Conservation (phyloP, 1,140 invertebrate species). For the Panagrolaimus sp. region DNA sequence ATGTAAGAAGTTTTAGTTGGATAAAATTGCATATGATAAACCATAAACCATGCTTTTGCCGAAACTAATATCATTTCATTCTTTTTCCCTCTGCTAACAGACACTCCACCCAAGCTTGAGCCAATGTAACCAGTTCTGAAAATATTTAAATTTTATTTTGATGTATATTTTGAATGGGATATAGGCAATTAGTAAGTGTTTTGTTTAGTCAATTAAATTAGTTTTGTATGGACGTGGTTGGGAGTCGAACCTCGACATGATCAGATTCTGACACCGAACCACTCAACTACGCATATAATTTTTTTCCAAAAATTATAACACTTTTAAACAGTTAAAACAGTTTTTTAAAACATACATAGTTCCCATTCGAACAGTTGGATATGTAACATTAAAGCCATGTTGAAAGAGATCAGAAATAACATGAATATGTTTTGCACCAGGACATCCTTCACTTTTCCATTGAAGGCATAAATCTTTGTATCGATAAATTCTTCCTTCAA, state of each 20-base stretch:
- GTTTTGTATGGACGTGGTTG: no score
- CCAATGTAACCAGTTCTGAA: conserved; percentile 54
- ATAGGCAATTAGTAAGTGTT: no score
- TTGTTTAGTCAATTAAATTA: no score
- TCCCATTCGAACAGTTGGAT: conserved; percentile 52
- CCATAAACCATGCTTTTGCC: conserved; percentile 57
- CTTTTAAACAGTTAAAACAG: neutral
- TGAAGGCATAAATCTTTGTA: conserved; percentile 53
- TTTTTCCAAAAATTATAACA: conserved; percentile 13
- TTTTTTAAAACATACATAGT: conserved; percentile 35
- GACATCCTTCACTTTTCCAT: conserved; percentile 43
- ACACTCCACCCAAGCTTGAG: conserved; percentile 53
- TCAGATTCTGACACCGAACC: no score
- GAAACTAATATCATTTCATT: conserved; percentile 46
- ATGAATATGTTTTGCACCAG: conserved; percentile 54
- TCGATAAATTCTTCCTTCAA: conserved; percentile 40
- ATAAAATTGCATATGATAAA: conserved; percentile 58
- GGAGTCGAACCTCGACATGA: no score
- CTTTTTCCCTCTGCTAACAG: conserved; percentile 43
- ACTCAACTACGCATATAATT: no score
- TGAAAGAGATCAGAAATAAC: conserved; percentile 54
- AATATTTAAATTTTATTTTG: neutral
- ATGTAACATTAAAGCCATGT: conserved; percentile 58
- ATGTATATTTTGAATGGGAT: no score
- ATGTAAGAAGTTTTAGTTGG: conserved; percentile 44